phyloP scores from a whole-genome alignment of 2,797 vertebrate species.

The Liparis tanakae region DNA sequence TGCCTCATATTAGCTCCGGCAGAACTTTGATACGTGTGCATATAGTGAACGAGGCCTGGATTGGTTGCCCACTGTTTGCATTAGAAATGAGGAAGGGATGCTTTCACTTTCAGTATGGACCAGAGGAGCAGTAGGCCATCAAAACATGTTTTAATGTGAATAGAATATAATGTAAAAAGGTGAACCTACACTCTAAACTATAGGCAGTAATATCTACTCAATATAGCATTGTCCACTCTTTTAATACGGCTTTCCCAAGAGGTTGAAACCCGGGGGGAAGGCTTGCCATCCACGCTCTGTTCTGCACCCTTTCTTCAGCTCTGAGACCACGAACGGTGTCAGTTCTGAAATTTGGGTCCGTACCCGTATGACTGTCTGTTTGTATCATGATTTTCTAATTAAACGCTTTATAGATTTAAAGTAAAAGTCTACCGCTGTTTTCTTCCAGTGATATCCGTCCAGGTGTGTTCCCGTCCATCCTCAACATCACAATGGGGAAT shows the following conservation, averaged over 20 bases:
- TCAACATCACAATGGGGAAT: too few relatives aligned
- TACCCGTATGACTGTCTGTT: too few relatives aligned
- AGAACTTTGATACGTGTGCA: background rate
- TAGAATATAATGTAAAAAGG: too few relatives aligned
- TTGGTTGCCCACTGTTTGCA: background rate
- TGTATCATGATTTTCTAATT: too few relatives aligned
- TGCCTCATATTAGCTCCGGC: background rate
- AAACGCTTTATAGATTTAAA: too few relatives aligned
- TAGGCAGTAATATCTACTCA: background rate
- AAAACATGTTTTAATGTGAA: background rate
- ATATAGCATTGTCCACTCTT: background rate
- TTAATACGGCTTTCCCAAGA: background rate
- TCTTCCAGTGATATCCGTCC: too few relatives aligned
- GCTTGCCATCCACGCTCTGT: background rate
- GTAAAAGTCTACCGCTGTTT: too few relatives aligned
- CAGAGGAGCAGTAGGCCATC: background rate
- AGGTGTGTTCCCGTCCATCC: too few relatives aligned
- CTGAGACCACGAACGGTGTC: too few relatives aligned
- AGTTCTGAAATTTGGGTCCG: too few relatives aligned
- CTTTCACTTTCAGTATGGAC: background rate
- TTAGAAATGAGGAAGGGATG: background rate
- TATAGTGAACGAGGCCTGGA: background rate
- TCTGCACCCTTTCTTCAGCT: constrained; percentile 2
- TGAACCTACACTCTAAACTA: background rate
- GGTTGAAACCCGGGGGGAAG: background rate